Percentiles rank a stretch among this genome's conserved stretches.
Conservation (phyloP, 2,113 vertebrate genomes). For the Lota lota region DNA sequence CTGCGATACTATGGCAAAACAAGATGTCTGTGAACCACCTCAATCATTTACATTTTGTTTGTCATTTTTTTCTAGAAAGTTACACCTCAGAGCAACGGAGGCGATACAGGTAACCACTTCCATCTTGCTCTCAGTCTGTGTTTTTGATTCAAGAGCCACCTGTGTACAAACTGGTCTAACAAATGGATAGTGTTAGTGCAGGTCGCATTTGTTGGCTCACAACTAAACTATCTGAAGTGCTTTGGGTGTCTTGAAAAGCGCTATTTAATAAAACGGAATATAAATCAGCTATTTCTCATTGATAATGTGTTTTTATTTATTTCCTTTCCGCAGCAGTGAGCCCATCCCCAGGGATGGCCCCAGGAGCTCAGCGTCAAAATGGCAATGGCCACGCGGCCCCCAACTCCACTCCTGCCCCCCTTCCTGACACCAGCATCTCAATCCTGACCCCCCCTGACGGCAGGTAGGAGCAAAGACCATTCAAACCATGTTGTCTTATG, state of each 20-base stretch:
- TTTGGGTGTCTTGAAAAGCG: neutral
- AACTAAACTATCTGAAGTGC: neutral
- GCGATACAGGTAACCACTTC: constrained; percentile 76
- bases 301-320: no score
- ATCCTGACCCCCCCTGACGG: constrained; percentile 44
- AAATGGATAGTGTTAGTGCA: no score
- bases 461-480: constrained; percentile 66
- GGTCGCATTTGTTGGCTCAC: neutral
- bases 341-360: constrained; percentile 28
- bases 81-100: constrained; percentile 81
- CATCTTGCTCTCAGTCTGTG: neutral
- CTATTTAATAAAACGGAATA: no score
- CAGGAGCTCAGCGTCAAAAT: constrained; percentile 39
- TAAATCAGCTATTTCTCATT: no score
- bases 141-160: no score
- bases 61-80: constrained; percentile 73
- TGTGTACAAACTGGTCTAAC: no score
- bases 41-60: constrained; percentile 12
- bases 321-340: constrained; percentile 28
- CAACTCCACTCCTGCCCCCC: neutral
- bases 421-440: constrained; percentile 19
- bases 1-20: neutral
- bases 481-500: neutral
- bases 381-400: constrained; percentile 29
- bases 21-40: neutral